Evolutionary conservation across 2,888 invertebrate species (phyloP).

Genomic region (Drosophila atroscutellata): DNA sequence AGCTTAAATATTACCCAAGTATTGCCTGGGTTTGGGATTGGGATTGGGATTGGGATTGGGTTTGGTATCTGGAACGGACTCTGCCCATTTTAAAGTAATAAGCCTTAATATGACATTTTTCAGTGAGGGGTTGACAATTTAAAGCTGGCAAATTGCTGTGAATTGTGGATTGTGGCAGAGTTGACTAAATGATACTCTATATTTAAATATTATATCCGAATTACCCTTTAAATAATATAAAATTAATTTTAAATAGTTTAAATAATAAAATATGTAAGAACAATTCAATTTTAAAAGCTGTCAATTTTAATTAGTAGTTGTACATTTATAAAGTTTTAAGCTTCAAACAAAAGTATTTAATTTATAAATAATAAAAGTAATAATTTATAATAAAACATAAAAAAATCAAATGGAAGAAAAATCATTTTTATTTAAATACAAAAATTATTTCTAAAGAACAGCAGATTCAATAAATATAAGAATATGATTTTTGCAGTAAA

Average conservation of each 20-base stretch:
- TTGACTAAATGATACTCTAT: slow-evolving; percentile 28
- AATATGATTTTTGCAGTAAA: too few relatives aligned
- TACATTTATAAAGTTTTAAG: background rate
- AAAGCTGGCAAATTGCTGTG: slow-evolving; percentile 4
- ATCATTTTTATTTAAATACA: too few relatives aligned
- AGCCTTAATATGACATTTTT: slow-evolving; percentile 45
- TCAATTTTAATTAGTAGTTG: too few relatives aligned
- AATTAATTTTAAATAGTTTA: background rate
- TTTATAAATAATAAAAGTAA: too few relatives aligned
- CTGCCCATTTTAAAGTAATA: slow-evolving; percentile 55
- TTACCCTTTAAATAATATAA: background rate
- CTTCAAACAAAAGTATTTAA: background rate
- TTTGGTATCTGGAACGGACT: slow-evolving; percentile 1
- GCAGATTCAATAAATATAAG: background rate
- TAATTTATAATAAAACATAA: too few relatives aligned
- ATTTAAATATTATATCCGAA: background rate
- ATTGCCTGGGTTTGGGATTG: background rate
- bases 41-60: background rate
- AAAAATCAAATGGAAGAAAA: too few relatives aligned
- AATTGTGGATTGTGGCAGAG: background rate
- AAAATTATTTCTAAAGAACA: background rate
- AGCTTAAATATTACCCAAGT: slow-evolving; percentile 49
- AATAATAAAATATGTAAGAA: background rate
- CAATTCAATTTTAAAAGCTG: background rate
- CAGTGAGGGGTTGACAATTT: slow-evolving; percentile 35